phyloP scores from a whole-genome alignment of 2,113 vertebrate genomes.

The Silurus meridionalis region DNA sequence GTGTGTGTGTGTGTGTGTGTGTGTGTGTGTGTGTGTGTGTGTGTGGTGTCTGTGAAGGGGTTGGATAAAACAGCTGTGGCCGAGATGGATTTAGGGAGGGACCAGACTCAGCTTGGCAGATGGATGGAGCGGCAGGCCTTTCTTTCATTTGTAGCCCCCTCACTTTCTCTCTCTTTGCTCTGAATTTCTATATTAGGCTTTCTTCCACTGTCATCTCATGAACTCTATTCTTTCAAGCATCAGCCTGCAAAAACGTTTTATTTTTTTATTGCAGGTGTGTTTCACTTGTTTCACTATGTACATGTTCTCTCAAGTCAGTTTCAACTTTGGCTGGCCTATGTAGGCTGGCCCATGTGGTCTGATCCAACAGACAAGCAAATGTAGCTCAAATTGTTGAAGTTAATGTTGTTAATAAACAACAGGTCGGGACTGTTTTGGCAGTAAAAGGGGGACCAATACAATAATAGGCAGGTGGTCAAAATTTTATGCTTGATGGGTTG shows the following conservation, averaged over 20 bases:
- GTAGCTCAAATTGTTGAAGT: too few relatives aligned
- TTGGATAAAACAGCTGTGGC: conserved; percentile 68
- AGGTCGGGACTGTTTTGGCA: too few relatives aligned
- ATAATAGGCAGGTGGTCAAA: too few relatives aligned
- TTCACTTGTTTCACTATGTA: neutral
- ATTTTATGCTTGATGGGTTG: too few relatives aligned
- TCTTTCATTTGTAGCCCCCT: conserved; percentile 44
- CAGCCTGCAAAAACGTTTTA: neutral
- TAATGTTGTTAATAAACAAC: too few relatives aligned
- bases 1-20: neutral
- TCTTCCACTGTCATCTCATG: conserved; percentile 13
- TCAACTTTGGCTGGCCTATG: neutral
- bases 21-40: neutral
- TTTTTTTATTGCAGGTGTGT: neutral
- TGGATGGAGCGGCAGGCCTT: conserved; percentile 69
- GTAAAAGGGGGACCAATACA: too few relatives aligned
- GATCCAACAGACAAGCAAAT: too few relatives aligned
- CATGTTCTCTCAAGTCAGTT: neutral
- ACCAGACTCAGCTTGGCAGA: conserved; percentile 64
- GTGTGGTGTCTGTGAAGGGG: conserved; percentile 46
- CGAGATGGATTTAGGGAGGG: conserved; percentile 54
- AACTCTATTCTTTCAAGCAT: conserved; percentile 18
- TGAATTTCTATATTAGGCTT: conserved; percentile 19
- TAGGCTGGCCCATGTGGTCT: too few relatives aligned
- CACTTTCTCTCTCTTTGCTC: neutral